phyloP scores from a whole-genome alignment of 2,888 invertebrate genomes.

The Eupelmus urozonus region DNA sequence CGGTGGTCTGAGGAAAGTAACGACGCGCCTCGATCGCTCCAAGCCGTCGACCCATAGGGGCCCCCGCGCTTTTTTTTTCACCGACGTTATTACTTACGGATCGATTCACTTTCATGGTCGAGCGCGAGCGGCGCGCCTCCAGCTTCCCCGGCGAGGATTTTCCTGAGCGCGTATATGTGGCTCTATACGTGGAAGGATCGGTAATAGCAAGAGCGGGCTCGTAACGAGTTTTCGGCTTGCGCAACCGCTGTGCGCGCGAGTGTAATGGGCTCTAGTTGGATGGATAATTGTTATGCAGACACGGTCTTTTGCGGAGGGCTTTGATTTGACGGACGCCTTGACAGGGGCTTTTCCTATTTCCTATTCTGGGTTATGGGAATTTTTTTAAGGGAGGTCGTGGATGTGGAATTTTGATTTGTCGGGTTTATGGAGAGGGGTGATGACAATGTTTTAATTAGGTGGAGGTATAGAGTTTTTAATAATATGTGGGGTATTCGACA shows the following conservation, averaged over 20 bases:
- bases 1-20: conserved; percentile 10
- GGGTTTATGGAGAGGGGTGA: too few species aligned
- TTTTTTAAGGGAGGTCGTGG: too few species aligned
- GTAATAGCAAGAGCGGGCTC: not conserved
- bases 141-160: conserved; percentile 19
- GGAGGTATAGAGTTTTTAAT: too few species aligned
- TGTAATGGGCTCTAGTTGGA: not conserved
- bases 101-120: conserved; percentile 48
- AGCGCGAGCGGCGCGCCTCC: not conserved
- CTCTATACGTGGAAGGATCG: not conserved
- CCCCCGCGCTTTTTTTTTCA: not conserved
- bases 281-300: conserved; percentile 15
- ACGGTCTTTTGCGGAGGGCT: not conserved
- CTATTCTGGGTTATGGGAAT: too few species aligned
- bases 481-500: not conserved
- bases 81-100: not conserved
- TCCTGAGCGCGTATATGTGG: not conserved
- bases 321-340: too few species aligned
- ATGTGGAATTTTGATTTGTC: too few species aligned
- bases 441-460: too few species aligned
- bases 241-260: too few species aligned
- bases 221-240: conserved; percentile 34
- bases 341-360: too few species aligned
- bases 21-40: not conserved
- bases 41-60: conserved; percentile 33